Evolutionary conservation across 2,888 invertebrate genomes (phyloP).

Genomic region (Lasiommata megera): DNA sequence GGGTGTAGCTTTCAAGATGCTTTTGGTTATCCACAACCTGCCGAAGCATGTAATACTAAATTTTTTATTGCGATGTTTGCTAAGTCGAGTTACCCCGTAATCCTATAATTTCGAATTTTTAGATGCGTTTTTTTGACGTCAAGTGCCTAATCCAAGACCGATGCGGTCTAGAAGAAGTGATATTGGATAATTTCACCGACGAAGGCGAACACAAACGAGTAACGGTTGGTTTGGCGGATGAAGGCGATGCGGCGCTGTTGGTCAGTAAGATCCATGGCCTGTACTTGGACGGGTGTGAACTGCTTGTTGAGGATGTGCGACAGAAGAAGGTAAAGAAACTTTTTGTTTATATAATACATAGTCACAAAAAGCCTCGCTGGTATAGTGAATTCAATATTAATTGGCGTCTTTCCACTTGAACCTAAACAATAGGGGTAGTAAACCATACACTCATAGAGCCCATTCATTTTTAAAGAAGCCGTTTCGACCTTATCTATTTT

Average conservation of each 20-base stretch:
- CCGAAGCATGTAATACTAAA: conserved; percentile 39
- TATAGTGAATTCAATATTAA: too few species aligned
- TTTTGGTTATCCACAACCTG: conserved; percentile 43
- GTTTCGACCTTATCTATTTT: too few species aligned
- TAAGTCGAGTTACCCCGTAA: background rate
- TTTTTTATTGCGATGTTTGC: background rate
- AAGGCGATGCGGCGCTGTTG: conserved; percentile 40
- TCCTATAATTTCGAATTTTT: too few species aligned
- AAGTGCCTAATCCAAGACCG: conserved; percentile 39
- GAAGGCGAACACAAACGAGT: conserved; percentile 38
- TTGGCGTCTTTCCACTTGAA: too few species aligned
- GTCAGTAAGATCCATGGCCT: conserved; percentile 41
- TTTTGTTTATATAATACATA: too few species aligned
- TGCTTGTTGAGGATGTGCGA: conserved; percentile 41
- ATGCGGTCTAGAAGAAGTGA: conserved; percentile 41
- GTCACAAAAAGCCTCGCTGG: too few species aligned
- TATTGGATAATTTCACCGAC: conserved; percentile 41
- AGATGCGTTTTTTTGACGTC: conserved; percentile 36
- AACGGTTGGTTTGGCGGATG: conserved; percentile 44
- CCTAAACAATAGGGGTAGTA: too few species aligned
- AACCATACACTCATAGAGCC: too few species aligned
- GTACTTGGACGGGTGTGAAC: conserved; percentile 34
- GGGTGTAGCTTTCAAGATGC: conserved; percentile 35
- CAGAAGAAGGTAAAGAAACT: conserved; percentile 38
- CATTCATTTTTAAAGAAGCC: too few species aligned